Evolutionary conservation across 2,797 vertebrate species (phyloP).

Genomic region (Tragelaphus oryx): DNA sequence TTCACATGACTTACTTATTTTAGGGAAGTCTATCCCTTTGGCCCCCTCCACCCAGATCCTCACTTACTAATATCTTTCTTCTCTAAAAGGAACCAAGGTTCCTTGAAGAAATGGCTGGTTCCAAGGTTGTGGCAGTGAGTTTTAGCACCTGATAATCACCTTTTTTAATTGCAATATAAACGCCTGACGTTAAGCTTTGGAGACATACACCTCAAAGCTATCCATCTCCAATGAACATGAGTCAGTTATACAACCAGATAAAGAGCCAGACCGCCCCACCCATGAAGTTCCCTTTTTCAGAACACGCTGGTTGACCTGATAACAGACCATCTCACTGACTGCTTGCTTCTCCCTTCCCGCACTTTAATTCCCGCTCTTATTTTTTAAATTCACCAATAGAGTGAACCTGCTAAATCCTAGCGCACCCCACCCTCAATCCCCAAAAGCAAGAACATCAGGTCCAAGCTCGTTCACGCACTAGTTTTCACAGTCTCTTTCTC

Average conservation of each 20-base stretch:
- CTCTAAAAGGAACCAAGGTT: neutral
- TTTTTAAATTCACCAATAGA: neutral
- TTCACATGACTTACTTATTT: neutral
- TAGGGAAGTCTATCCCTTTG: neutral
- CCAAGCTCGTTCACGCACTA: neutral
- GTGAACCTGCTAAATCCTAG: neutral
- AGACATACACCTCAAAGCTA: neutral
- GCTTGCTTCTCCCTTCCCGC: neutral
- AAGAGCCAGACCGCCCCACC: neutral
- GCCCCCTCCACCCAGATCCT: neutral
- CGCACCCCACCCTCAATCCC: neutral
- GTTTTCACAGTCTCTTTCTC: neutral
- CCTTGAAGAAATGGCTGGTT: neutral
- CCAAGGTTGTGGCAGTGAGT: neutral
- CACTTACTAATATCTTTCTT: neutral
- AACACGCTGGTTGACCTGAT: neutral
- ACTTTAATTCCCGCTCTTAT: neutral
- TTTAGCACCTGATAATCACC: neutral
- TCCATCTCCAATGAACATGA: neutral
- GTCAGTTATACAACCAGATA: neutral
- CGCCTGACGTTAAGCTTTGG: neutral
- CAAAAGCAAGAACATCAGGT: neutral
- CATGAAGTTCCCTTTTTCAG: neutral
- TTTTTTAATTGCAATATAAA: neutral
- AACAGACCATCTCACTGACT: neutral